phyloP scores from a whole-genome alignment of 2,113 vertebrate genomes.

The Pavo muticus region DNA sequence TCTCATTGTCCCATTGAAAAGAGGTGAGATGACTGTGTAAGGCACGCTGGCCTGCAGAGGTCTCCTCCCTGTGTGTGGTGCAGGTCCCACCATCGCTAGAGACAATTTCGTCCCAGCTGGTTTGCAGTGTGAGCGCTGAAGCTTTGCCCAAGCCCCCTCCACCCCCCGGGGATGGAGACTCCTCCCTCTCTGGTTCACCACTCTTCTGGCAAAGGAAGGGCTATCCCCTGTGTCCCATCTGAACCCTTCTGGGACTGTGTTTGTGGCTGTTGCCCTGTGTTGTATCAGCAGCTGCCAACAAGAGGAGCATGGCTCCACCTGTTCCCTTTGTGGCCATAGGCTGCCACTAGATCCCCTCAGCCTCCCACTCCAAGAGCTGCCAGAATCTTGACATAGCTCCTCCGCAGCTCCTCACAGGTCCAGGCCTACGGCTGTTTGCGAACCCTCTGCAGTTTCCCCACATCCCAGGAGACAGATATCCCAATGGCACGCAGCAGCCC shows the following conservation, averaged over 20 bases:
- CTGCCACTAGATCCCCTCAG: neutral
- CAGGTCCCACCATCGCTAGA: neutral
- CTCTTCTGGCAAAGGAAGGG: neutral
- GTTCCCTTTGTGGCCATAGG: neutral
- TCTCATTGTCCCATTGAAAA: neutral
- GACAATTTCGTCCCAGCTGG: neutral
- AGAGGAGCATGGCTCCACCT: neutral
- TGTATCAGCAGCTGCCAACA: neutral
- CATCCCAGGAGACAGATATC: neutral
- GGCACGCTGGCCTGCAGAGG: neutral
- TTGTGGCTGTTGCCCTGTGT: neutral
- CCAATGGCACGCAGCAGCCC: neutral
- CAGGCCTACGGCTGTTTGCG: neutral
- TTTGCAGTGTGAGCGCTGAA: neutral
- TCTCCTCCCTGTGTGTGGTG: neutral
- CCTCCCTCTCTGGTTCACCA: fast-evolving
- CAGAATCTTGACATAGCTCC: neutral
- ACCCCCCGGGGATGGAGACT: neutral
- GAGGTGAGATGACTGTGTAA: neutral
- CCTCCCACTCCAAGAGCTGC: neutral
- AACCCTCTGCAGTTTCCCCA: neutral
- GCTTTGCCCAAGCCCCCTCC: neutral
- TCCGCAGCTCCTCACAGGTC: neutral
- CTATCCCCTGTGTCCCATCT: neutral
- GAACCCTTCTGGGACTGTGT: neutral